phyloP scores from a whole-genome alignment of 2,113 vertebrate genomes.

The Urocolius indicus region DNA sequence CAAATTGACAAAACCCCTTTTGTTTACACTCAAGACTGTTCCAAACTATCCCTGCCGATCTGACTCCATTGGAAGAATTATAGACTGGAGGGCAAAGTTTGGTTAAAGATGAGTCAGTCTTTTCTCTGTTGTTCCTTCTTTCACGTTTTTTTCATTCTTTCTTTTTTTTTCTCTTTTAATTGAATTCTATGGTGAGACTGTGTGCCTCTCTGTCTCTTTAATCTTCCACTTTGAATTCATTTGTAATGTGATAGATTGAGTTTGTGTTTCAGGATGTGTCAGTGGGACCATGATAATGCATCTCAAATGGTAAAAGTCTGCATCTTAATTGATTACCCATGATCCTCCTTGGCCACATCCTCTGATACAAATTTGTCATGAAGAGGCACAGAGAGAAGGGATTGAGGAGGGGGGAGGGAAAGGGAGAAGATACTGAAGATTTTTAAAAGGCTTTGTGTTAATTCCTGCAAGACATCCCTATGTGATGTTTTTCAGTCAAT shows the following conservation, averaged over 20 bases:
- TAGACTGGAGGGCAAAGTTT: not conserved
- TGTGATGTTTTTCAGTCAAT: slow-evolving; percentile 73
- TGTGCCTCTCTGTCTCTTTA: slow-evolving; percentile 16
- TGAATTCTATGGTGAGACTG: not conserved
- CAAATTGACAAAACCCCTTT: not conserved
- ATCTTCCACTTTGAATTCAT: slow-evolving; percentile 63
- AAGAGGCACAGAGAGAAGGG: not conserved
- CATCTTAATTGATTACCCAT: slow-evolving; percentile 63
- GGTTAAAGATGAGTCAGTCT: not conserved
- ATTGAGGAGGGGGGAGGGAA: not conserved
- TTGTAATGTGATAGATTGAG: slow-evolving; percentile 26
- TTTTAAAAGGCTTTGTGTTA: slow-evolving; percentile 72
- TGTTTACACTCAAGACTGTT: not conserved
- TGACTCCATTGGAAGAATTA: not conserved
- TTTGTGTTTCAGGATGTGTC: slow-evolving; percentile 64
- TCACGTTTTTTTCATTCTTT: not conserved
- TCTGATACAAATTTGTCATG: not conserved
- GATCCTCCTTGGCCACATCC: slow-evolving; percentile 29
- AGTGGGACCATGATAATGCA: slow-evolving; percentile 44
- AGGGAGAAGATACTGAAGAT: slow-evolving; percentile 19
- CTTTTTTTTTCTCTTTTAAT: not conserved
- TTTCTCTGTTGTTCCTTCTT: not conserved
- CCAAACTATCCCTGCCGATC: not conserved
- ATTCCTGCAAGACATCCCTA: slow-evolving; percentile 61
- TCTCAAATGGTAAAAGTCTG: slow-evolving; percentile 55